Conservation (phyloP, 2,888 invertebrate species). For the Stenodema calcarata region DNA sequence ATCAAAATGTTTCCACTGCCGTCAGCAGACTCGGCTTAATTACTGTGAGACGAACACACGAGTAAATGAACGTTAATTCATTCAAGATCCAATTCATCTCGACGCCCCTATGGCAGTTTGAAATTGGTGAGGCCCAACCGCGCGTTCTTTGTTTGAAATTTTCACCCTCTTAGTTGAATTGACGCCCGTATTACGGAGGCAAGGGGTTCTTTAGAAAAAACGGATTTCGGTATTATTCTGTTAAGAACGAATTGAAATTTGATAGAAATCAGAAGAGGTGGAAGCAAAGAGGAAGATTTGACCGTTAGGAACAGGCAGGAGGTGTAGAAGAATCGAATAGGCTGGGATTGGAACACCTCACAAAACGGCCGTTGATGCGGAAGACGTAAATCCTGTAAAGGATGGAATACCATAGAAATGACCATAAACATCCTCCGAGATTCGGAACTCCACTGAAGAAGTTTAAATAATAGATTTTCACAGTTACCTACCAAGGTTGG, state of each 20-base stretch:
- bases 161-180: neutral
- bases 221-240: neutral
- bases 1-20: no score
- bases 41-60: no score
- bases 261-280: neutral
- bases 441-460: no score
- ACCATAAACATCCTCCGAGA: no score
- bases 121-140: neutral
- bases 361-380: no score
- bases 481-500: no score
- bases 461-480: no score
- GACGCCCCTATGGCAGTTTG: neutral
- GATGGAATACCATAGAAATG: no score
- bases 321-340: no score
- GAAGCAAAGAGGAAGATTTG: neutral
- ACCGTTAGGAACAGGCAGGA: neutral
- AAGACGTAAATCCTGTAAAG: no score
- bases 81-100: neutral
- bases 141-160: neutral
- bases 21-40: no score
- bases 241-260: neutral
- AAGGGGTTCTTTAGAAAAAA: neutral
- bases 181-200: neutral
- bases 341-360: no score
- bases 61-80: neutral